Evolutionary conservation across 2,113 vertebrate genomes (phyloP).

Genomic region (Esox niger): DNA sequence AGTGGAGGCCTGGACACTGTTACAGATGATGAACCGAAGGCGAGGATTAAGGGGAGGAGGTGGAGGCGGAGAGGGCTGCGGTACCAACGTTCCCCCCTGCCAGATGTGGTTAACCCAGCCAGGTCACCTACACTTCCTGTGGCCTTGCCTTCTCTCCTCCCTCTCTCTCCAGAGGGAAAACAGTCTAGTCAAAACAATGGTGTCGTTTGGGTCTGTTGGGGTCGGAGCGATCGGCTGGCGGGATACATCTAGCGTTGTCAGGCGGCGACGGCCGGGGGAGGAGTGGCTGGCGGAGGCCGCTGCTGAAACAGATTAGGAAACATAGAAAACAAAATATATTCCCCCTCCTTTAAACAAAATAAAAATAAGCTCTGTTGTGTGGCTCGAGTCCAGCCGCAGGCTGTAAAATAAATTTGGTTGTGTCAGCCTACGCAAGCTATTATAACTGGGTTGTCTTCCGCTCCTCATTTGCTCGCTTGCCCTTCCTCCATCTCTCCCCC

Average conservation of each 20-base stretch:
- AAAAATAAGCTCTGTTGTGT: conserved; percentile 61
- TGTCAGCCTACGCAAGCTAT: conserved; percentile 70
- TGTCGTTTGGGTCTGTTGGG: conserved; percentile 73
- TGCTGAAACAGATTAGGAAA: conserved; percentile 57
- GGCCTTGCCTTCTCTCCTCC: conserved; percentile 44
- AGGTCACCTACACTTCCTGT: conserved; percentile 76
- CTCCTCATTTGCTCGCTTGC: conserved; percentile 35
- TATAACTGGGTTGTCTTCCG: conserved; percentile 58
- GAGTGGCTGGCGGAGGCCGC: conserved; percentile 22
- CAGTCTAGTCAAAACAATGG: conserved; percentile 82
- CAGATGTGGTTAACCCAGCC: conserved; percentile 65
- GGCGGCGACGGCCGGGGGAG: conserved; percentile 50
- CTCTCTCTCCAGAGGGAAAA: conserved; percentile 60
- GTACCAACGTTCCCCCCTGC: conserved; percentile 46
- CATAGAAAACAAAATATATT: conserved; percentile 61
- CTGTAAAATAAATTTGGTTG: conserved; percentile 70
- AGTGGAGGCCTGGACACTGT: conserved; percentile 60
- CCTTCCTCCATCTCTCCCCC: conserved; percentile 15
- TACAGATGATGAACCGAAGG: conserved; percentile 33
- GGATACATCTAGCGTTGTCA: conserved; percentile 69
- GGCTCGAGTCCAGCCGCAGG: conserved; percentile 39
- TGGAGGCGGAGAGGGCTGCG: conserved; percentile 56
- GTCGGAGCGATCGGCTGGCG: conserved; percentile 29
- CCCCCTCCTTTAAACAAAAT: conserved; percentile 58
- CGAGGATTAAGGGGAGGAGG: neutral